A percentile compares a stretch with the other conserved stretches of the same genome.
phyloP scores from a whole-genome alignment of 2,888 invertebrate species.

The Fragum whitleyi region DNA sequence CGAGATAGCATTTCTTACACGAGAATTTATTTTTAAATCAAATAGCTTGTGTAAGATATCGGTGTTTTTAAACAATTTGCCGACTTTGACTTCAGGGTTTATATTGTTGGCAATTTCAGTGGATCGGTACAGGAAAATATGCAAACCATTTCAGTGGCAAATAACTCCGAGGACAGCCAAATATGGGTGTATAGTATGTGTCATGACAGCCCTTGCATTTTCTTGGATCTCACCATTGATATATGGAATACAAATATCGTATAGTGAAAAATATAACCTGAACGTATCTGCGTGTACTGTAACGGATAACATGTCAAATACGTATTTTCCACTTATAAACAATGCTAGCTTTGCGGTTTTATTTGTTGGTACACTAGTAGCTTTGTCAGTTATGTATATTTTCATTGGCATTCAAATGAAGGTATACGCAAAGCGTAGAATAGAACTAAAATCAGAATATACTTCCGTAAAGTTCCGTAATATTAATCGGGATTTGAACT shows the following conservation, averaged over 20 bases:
- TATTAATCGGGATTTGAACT: neutral
- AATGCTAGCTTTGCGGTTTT: slow-evolving; percentile 52
- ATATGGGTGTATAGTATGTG: slow-evolving; percentile 46
- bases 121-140: slow-evolving; percentile 74
- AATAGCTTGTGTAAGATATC: slow-evolving; percentile 58
- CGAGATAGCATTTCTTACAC: slow-evolving; percentile 54
- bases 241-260: slow-evolving; percentile 61
- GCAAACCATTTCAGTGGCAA: slow-evolving; percentile 69
- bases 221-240: slow-evolving; percentile 64
- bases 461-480: neutral
- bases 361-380: slow-evolving; percentile 54
- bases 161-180: slow-evolving; percentile 62
- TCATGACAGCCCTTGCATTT: slow-evolving; percentile 42
- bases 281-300: slow-evolving; percentile 69
- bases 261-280: slow-evolving; percentile 39
- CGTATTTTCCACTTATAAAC: slow-evolving; percentile 63
- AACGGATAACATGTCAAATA: slow-evolving; percentile 56
- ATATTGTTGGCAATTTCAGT: slow-evolving; percentile 63
- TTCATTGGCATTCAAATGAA: slow-evolving; percentile 61
- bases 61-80: slow-evolving; percentile 58
- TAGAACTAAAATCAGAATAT: neutral
- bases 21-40: slow-evolving; percentile 60
- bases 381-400: slow-evolving; percentile 60
- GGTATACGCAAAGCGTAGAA: slow-evolving; percentile 33
- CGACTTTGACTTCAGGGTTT: slow-evolving; percentile 60